Conservation (phyloP, 2,888 invertebrate genomes). For the Adineta ricciae region DNA sequence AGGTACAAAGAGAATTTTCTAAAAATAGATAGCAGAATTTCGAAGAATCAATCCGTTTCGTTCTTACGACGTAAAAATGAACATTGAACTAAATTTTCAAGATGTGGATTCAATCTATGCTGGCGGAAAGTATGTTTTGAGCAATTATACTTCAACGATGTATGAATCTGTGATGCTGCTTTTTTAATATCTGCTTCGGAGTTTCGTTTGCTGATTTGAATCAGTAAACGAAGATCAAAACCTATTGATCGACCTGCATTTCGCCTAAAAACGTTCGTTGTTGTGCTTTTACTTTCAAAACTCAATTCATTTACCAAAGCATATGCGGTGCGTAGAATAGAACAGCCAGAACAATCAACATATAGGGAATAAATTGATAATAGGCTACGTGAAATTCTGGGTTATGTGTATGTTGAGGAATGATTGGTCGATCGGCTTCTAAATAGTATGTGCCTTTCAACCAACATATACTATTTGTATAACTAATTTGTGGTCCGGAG, state of each 20-base stretch:
- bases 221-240: conserved; percentile 16
- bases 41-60: neutral
- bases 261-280: neutral
- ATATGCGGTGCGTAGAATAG: neutral
- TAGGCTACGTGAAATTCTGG: neutral
- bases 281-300: neutral
- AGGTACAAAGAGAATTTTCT: neutral
- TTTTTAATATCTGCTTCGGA: neutral
- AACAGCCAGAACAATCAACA: neutral
- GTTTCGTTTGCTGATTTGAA: neutral
- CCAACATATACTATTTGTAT: conserved; percentile 20
- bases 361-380: neutral
- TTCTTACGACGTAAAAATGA: neutral
- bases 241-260: neutral
- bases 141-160: neutral
- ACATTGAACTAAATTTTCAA: neutral
- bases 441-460: conserved; percentile 21
- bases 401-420: neutral
- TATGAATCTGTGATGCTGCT: neutral
- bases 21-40: neutral
- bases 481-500: neutral
- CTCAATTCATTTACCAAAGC: neutral
- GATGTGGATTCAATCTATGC: too few species aligned
- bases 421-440: neutral
- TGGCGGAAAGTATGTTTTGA: too few species aligned